phyloP scores from a whole-genome alignment of 2,797 vertebrate species.

The Coracias cyanogaster region DNA sequence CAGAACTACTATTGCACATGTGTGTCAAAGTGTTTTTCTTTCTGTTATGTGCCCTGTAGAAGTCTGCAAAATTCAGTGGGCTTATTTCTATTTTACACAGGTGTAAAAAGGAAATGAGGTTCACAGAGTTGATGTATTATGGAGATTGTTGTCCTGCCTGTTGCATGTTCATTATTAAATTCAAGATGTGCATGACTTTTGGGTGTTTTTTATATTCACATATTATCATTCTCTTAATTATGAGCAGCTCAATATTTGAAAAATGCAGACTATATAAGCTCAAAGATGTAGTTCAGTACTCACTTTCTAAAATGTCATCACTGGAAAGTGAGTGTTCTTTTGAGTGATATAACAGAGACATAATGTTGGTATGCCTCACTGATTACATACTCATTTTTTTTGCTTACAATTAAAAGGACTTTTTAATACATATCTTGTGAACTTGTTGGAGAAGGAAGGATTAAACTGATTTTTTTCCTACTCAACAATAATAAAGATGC shows the following conservation, averaged over 20 bases:
- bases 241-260: neutral
- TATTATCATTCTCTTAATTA: neutral
- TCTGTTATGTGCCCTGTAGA: neutral
- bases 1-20: neutral
- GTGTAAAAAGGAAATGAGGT: neutral
- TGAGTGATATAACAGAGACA: neutral
- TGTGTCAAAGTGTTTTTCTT: neutral
- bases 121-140: neutral
- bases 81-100: neutral
- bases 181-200: neutral
- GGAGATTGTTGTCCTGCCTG: neutral
- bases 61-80: neutral
- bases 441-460: neutral
- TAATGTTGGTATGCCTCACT: neutral
- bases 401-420: neutral
- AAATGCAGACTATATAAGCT: neutral
- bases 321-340: neutral
- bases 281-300: neutral
- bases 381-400: neutral
- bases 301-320: neutral
- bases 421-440: neutral
- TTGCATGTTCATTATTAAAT: neutral
- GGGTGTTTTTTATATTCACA: neutral
- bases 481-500: neutral
- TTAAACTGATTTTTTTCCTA: neutral